Conservation (phyloP, 2,888 invertebrate genomes). For the Oxycera nigricornis region DNA sequence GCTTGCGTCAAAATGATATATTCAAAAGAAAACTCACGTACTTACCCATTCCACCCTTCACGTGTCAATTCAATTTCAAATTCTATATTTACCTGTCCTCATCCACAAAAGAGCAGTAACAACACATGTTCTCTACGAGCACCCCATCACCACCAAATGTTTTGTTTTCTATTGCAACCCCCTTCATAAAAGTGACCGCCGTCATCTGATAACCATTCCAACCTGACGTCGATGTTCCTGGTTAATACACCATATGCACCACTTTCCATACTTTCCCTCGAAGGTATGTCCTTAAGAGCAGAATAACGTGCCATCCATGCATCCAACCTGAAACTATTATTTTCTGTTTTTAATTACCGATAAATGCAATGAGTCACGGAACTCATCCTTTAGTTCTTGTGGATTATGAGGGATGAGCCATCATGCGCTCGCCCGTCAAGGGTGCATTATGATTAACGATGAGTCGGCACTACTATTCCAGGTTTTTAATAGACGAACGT, state of each 20-base stretch:
- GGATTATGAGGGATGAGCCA: background rate
- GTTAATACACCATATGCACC: conserved; percentile 1
- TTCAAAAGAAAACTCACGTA: too few relatives aligned
- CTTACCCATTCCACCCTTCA: too few relatives aligned
- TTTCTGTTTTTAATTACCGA: conserved; percentile 15
- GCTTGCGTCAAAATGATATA: too few relatives aligned
- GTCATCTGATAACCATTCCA: conserved; percentile 8
- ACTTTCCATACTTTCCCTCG: background rate
- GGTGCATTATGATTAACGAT: conserved; percentile 12
- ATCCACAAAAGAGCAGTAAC: too few relatives aligned
- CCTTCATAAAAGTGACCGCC: background rate
- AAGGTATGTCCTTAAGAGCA: background rate
- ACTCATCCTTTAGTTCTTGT: background rate
- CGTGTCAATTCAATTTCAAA: too few relatives aligned
- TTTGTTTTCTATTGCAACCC: background rate
- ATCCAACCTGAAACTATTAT: conserved; percentile 3
- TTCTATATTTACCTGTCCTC: too few relatives aligned
- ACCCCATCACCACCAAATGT: background rate
- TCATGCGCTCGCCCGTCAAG: background rate
- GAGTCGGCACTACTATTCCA: background rate
- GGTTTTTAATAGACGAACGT: background rate
- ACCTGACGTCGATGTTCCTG: background rate
- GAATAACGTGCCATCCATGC: background rate
- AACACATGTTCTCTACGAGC: conserved; percentile 4
- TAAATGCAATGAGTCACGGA: conserved; percentile 17